phyloP scores from a whole-genome alignment of 1,140 invertebrate species.

The Diplogasteroides magnus region DNA sequence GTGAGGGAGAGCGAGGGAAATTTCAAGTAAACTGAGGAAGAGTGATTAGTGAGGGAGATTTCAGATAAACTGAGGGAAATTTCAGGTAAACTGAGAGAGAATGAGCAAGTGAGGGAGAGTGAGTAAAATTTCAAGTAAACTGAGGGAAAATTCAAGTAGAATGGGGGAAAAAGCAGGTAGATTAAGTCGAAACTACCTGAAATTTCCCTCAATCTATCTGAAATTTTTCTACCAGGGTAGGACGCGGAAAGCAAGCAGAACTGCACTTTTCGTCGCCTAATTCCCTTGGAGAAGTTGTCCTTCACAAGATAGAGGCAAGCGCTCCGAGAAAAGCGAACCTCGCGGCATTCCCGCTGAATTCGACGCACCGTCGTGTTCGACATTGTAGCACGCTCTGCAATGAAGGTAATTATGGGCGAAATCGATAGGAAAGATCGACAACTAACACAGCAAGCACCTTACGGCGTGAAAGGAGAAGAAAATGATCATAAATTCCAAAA shows the following conservation, averaged over 20 bases:
- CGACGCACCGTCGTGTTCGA: constrained; percentile 13
- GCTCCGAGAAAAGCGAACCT: constrained; percentile 7
- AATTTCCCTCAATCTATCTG: background rate
- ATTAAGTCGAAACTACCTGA: background rate
- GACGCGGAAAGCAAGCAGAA: background rate
- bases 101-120: too few species aligned
- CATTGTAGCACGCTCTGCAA: constrained; percentile 6
- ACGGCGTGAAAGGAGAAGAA: background rate
- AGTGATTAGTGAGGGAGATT: too few species aligned
- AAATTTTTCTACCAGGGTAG: background rate
- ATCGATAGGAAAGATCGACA: background rate
- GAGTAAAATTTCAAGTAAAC: too few species aligned
- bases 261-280: background rate
- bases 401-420: background rate
- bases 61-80: too few species aligned
- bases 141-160: too few species aligned
- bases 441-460: background rate
- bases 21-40: too few species aligned
- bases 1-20: too few species aligned
- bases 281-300: background rate
- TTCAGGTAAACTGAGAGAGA: too few species aligned
- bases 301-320: background rate
- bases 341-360: constrained; percentile 23
- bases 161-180: background rate
- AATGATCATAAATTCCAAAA: background rate